phyloP scores from a whole-genome alignment of 2,888 invertebrate genomes.

The Chymomyza fuscimana region DNA sequence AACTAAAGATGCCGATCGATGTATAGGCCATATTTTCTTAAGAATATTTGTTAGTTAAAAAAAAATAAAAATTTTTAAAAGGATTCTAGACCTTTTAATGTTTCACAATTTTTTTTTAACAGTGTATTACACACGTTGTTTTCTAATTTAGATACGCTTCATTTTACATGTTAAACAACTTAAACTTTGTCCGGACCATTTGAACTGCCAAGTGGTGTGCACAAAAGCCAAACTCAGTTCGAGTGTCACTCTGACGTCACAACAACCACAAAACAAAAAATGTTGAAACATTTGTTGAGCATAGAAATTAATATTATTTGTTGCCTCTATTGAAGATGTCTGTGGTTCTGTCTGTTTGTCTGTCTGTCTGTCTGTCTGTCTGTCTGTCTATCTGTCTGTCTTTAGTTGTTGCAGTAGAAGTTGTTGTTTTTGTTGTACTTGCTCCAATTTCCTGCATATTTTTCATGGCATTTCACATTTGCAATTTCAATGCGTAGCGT shows the following conservation, averaged over 20 bases:
- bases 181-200: conserved; percentile 10
- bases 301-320: conserved; percentile 30
- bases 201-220: conserved; percentile 32
- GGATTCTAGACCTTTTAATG: too few relatives aligned
- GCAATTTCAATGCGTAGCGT: conserved; percentile 20
- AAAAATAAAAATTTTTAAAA: too few relatives aligned
- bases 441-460: conserved; percentile 49
- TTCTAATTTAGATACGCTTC: neutral
- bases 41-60: too few relatives aligned
- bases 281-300: conserved; percentile 32
- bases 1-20: too few relatives aligned
- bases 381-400: neutral
- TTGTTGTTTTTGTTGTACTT: conserved; percentile 23
- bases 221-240: conserved; percentile 11
- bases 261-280: conserved; percentile 19
- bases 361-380: conserved; percentile 9
- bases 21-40: too few relatives aligned
- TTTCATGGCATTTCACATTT: conserved; percentile 52
- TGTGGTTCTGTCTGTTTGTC: conserved; percentile 21
- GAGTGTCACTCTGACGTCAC: conserved; percentile 21
- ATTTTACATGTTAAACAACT: neutral
- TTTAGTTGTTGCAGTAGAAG: conserved; percentile 4
- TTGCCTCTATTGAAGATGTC: neutral
- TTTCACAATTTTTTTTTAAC: neutral
- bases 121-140: neutral